A percentile compares a stretch with the other conserved stretches of the same genome.
Evolutionary conservation across 2,888 invertebrate species (phyloP).

Genomic region (Heliconius ismenius): DNA sequence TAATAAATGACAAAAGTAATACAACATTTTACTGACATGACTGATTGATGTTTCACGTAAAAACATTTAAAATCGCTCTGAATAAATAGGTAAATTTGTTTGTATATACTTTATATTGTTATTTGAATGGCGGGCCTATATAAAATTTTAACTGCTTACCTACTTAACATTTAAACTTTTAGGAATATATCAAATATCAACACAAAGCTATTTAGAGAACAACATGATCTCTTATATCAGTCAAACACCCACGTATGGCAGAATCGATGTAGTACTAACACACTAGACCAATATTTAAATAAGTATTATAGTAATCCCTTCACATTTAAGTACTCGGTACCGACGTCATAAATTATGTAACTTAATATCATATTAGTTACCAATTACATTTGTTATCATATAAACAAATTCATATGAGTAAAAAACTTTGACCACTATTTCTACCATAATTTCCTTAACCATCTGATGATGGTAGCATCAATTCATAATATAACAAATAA

Average conservation of each 20-base stretch:
- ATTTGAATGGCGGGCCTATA: slow-evolving; percentile 50
- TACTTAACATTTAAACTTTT: slow-evolving; percentile 70
- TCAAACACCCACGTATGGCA: slow-evolving; percentile 30
- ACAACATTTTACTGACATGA: not conserved
- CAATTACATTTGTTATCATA: not conserved
- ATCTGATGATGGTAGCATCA: not conserved
- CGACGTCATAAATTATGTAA: slow-evolving; percentile 13
- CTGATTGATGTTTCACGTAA: not conserved
- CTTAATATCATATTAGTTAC: not conserved
- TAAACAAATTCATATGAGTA: not conserved
- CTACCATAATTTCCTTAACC: slow-evolving; percentile 2
- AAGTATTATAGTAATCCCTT: slow-evolving; percentile 13
- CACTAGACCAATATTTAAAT: slow-evolving; percentile 20
- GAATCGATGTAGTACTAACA: slow-evolving; percentile 12
- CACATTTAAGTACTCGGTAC: slow-evolving; percentile 37
- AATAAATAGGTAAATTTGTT: slow-evolving; percentile 46
- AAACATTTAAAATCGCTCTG: not conserved
- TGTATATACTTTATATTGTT: slow-evolving; percentile 53
- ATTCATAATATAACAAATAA: slow-evolving; percentile 8
- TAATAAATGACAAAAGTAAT: too few species aligned
- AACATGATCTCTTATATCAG: slow-evolving; percentile 29
- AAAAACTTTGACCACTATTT: slow-evolving; percentile 12
- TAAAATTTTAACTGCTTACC: slow-evolving; percentile 57
- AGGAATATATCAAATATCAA: slow-evolving; percentile 69
- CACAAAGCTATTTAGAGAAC: slow-evolving; percentile 57